These are phyloP conservation scores for Acanthisitta chloris DNA, from an alignment of 2,113 vertebrate genomes.

Conservation along the genomic window DNA sequence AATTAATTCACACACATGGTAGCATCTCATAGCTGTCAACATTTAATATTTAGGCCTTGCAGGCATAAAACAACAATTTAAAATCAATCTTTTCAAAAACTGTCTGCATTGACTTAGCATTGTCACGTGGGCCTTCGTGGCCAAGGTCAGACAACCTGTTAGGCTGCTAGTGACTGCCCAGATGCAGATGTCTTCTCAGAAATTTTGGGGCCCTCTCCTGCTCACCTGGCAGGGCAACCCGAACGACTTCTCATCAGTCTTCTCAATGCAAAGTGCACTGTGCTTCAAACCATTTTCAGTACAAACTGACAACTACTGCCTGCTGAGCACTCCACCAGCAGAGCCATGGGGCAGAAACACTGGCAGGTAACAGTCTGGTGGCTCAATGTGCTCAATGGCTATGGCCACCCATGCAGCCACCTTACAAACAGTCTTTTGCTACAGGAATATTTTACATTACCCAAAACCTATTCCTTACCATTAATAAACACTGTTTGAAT, in stretches of 20 bases:
- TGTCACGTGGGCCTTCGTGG: accelerated
- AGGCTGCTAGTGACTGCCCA: accelerated
- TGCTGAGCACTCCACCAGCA: neutral
- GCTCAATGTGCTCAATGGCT: accelerated
- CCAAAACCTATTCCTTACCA: neutral
- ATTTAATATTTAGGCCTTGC: neutral
- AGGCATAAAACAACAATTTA: neutral
- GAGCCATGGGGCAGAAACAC: accelerated
- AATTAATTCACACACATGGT: neutral
- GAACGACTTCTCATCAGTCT: neutral
- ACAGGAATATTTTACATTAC: neutral
- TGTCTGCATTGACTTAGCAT: neutral
- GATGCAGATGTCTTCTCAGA: neutral
- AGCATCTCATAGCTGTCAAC: neutral
- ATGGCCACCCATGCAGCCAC: neutral
- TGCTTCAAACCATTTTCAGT: neutral
- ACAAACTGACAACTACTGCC: neutral
- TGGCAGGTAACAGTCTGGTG: neutral
- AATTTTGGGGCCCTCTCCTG: neutral
- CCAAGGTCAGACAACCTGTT: neutral
- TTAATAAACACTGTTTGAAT: neutral
- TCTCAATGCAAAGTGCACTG: neutral
- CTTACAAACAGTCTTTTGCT: neutral
- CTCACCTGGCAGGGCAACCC: neutral
- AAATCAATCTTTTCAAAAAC: neutral